Evolutionary conservation across 2,113 vertebrate genomes (phyloP), one percentile per base, ranked within the genome.

Genomic region (Tachysurus fulvidraco): DNA sequence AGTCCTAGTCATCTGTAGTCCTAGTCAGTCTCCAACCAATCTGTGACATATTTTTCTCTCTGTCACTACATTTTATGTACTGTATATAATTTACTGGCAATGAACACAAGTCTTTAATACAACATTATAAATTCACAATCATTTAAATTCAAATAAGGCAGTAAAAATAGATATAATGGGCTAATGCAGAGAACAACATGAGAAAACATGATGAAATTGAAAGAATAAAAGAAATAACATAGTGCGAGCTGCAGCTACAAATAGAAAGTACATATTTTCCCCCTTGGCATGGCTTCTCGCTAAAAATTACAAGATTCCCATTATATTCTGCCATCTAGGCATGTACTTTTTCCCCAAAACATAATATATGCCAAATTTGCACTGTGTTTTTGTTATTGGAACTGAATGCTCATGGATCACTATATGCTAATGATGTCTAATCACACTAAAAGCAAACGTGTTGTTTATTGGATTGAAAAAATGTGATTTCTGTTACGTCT

Each of bases 221-320:
- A 79, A 14, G 9, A 80, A 57, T 36, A 36, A 80, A 80, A 80
- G 17, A n/a, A 59, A 54, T 17, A 57, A 59, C 19, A 80, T 5
- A 79, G 17, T 79, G 17, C 54, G 19, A 2, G 12, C 8, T 80
- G 28, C 54, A 80, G 28, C 23, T 10, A 59, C 54, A 79, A n/a
- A 55, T 17, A 10, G 10, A 59, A 28, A 59, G 55, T 57, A 6
- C 19, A 59, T 41, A 23, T 23, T 80, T 17, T 59, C 30, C n/a
- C 78, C 54, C 30, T 80, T 59, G 78, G 78, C 55, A 57, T 80
- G 52, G 28, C 78, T 59, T 80, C 30, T 59, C 5, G 0, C 55
- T 41, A 78, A 78, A 78, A 78, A 78, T 78, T 28, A 78, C n/a
- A 78, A 78, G 52, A 59, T 59, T 21, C 19, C 6, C 59, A 41